Evolutionary conservation across 37 sponge, comb jelly and placozoan genomes (phyloP).

Genomic region (Sycon ciliatum): DNA sequence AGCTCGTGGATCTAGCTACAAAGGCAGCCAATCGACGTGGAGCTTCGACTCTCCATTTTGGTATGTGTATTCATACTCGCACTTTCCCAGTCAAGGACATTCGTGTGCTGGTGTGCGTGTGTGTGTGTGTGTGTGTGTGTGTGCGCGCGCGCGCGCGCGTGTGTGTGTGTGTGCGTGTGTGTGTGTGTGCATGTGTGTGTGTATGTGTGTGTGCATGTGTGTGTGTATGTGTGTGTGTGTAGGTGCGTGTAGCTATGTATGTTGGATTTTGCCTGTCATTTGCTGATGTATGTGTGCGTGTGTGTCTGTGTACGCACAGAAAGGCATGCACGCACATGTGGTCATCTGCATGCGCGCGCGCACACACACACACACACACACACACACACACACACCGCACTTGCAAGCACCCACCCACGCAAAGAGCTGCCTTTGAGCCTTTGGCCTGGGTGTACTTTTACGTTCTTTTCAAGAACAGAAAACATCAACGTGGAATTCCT

Average conservation of each 20-base stretch:
- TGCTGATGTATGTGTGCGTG: not conserved
- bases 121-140: not conserved
- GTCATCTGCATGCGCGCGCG: not conserved
- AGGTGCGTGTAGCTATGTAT: not conserved
- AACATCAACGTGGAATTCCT: too few relatives aligned
- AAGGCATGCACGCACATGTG: too few relatives aligned
- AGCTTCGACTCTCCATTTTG: too few relatives aligned
- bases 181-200: not conserved
- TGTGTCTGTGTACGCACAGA: not conserved
- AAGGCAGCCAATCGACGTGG: too few relatives aligned
- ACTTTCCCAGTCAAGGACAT: not conserved
- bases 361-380: conserved; percentile 12
- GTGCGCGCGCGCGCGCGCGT: not conserved
- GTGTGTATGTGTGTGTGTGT: conserved; percentile 18
- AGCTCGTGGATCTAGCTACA: too few relatives aligned
- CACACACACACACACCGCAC: not conserved
- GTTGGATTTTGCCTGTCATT: not conserved
- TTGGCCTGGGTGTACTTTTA: too few relatives aligned
- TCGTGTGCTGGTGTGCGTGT: not conserved
- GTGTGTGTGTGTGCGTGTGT: not conserved
- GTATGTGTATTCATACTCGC: too few relatives aligned
- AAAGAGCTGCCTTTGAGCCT: too few relatives aligned
- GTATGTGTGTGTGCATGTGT: not conserved
- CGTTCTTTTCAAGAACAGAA: too few relatives aligned
- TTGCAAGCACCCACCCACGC: too few relatives aligned